Evolutionary conservation across 1,140 invertebrate species (phyloP).

Genomic region (Monochamus saltuarius): DNA sequence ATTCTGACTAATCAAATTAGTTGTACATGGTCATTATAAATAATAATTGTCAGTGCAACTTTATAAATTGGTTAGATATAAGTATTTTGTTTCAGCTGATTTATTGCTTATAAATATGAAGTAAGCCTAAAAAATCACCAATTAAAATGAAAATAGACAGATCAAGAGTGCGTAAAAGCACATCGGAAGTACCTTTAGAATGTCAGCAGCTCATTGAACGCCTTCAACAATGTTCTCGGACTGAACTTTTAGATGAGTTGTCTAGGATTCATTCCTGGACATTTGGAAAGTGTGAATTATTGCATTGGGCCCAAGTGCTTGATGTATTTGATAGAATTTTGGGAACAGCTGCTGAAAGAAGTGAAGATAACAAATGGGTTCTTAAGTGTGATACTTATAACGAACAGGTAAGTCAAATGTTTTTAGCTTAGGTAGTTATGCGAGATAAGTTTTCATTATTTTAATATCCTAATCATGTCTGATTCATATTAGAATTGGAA

Average conservation of each 20-base stretch:
- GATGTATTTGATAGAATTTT: slow-evolving; percentile 83
- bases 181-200: slow-evolving; percentile 84
- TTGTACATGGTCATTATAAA: background rate
- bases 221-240: slow-evolving; percentile 68
- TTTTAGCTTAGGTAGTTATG: too few relatives aligned
- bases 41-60: background rate
- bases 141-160: slow-evolving; percentile 84
- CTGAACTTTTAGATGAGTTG: slow-evolving; percentile 72
- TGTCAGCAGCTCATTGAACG: slow-evolving; percentile 80
- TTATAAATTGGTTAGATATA: background rate
- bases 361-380: slow-evolving; percentile 71
- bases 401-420: slow-evolving; percentile 25
- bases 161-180: slow-evolving; percentile 82
- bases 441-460: too few relatives aligned
- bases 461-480: too few relatives aligned
- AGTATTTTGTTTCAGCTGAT: slow-evolving; percentile 12
- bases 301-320: slow-evolving; percentile 87
- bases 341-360: slow-evolving; percentile 69
- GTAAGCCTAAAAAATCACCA: slow-evolving; percentile 15
- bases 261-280: slow-evolving; percentile 82
- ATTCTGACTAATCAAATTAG: slow-evolving; percentile 1
- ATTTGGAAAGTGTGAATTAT: slow-evolving; percentile 88
- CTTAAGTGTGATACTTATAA: slow-evolving; percentile 70
- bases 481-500: too few relatives aligned
- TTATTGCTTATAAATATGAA: slow-evolving; percentile 18